These are phyloP conservation scores for Caligus rogercresseyi DNA, from an alignment of 1,140 invertebrate genomes.

Conservation along the genomic window DNA sequence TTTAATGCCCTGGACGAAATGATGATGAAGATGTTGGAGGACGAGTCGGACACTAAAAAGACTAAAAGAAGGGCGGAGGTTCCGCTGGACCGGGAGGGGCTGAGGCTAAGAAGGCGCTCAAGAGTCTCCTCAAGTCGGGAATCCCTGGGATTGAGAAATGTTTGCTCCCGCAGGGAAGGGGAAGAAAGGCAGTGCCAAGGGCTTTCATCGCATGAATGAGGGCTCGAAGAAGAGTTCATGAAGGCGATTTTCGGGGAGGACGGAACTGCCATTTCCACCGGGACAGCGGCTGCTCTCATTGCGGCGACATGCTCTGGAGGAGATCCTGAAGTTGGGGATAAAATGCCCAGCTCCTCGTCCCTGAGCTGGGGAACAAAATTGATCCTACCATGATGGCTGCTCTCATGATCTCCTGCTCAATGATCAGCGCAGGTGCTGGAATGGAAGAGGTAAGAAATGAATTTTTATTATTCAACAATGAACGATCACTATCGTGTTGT, in stretches of 20 bases:
- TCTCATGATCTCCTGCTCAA: slow-evolving; percentile 16
- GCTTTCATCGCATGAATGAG: slow-evolving; percentile 19
- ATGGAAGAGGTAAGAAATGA: slow-evolving; percentile 16
- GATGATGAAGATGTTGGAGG: slow-evolving; percentile 18
- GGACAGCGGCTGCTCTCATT: slow-evolving; percentile 14
- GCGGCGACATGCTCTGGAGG: slow-evolving; percentile 17
- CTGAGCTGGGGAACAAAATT: slow-evolving; percentile 16
- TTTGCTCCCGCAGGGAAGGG: not conserved
- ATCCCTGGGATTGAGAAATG: slow-evolving; percentile 14
- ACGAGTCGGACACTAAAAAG: not conserved
- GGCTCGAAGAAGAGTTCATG: slow-evolving; percentile 17
- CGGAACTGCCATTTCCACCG: slow-evolving; percentile 5
- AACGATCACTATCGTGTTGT: too few relatives aligned
- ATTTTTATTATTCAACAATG: not conserved
- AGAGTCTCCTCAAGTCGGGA: slow-evolving; percentile 16
- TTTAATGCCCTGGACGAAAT: slow-evolving; percentile 17
- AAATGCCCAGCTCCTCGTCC: slow-evolving; percentile 15
- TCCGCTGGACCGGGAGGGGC: not conserved
- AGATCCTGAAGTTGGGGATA: slow-evolving; percentile 18
- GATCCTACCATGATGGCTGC: slow-evolving; percentile 20
- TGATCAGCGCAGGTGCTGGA: slow-evolving; percentile 18
- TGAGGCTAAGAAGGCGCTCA: slow-evolving; percentile 17
- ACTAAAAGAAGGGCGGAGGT: not conserved
- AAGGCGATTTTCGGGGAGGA: slow-evolving; percentile 19
- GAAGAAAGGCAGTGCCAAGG: slow-evolving; percentile 6